phyloP scores from a whole-genome alignment of 1,140 invertebrate species.

The Hermetia illucens region DNA sequence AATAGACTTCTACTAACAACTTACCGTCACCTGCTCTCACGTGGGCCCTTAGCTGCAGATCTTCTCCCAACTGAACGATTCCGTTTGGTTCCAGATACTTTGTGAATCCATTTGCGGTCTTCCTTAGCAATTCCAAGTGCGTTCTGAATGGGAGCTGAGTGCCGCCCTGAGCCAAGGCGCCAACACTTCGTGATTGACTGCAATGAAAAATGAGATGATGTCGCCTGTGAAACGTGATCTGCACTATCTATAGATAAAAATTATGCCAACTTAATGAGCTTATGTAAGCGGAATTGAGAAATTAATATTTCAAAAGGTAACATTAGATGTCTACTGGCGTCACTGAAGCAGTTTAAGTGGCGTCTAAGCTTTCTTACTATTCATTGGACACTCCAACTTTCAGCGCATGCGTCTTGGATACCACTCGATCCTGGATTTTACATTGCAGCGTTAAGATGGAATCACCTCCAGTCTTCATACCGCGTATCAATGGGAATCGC shows the following conservation, averaged over 20 bases:
- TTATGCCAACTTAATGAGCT: background rate
- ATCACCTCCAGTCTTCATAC: conserved; percentile 45
- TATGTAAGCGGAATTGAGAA: background rate
- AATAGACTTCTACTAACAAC: too few species aligned
- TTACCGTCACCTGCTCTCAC: conserved; percentile 45
- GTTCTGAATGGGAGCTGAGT: conserved; percentile 41
- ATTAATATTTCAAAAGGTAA: too few species aligned
- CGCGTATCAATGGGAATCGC: conserved; percentile 42
- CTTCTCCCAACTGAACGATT: conserved; percentile 47
- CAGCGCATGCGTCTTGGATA: conserved; percentile 38
- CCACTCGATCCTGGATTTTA: conserved; percentile 40
- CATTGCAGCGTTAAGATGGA: conserved; percentile 44
- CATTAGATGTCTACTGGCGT: too few species aligned
- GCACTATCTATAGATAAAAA: background rate
- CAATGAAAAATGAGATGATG: background rate
- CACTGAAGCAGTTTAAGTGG: too few species aligned
- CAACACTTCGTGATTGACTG: conserved; percentile 29
- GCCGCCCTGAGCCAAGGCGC: conserved; percentile 38
- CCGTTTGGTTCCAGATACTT: conserved; percentile 37
- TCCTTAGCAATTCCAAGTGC: conserved; percentile 40
- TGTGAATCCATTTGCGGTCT: conserved; percentile 35
- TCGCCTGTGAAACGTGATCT: background rate
- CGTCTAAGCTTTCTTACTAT: too few species aligned
- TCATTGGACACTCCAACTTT: conserved; percentile 31
- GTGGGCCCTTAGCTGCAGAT: conserved; percentile 42